Base-by-base conservation (phyloP, 1,140 invertebrate genomes). In the Drosophila insularis region DNA sequence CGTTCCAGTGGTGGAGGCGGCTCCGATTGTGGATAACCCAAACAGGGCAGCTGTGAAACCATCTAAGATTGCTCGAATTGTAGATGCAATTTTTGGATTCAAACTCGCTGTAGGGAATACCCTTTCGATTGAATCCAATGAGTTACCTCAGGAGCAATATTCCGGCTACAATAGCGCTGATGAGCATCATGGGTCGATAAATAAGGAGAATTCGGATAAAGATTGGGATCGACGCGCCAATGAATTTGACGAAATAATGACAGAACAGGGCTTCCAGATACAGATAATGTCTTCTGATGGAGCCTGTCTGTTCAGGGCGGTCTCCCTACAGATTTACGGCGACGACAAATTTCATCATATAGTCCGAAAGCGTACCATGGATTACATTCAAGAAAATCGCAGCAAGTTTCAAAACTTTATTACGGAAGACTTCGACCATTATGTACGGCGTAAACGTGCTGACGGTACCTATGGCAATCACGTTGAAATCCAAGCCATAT, bases 371-470 rank as follows among this genome's bases (percentile, higher is more conserved):
- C 95, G 97, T 78, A 98, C 97, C 91, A 97, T 98, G 95, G 97
- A 98, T 93, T 98, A 98, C 84, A 97, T 98, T 13, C 0, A 27
- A 27, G 4, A 96, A 87, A 98, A 98, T 93, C 93, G 94, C 53
- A 97, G 98, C 91, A 97, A 97, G 84, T 98, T 97, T 92, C 96
- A 95, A 11, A 96, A 97, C 79, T 98, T 98, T 93, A 95, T 98
- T 14, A 98, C 97, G 1, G 98, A 98, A 92, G 97, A 98, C 92
- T 98, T 98, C 91, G 95, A 95, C 56, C 95, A 94, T 14, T 98
- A 98, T 86, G 94, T 98, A 11, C 94, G 95, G 86, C 93, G 97
- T 21, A 97, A 97, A 92, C 93, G 96, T 8, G 93, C 94, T 64
- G 95, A 96, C 70, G 94, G 95, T 91, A 96, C 96, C 53, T 97